These are phyloP conservation scores for Tragelaphus imberbis DNA, from an alignment of 2,113 vertebrate genomes.

Conservation along the genomic window DNA sequence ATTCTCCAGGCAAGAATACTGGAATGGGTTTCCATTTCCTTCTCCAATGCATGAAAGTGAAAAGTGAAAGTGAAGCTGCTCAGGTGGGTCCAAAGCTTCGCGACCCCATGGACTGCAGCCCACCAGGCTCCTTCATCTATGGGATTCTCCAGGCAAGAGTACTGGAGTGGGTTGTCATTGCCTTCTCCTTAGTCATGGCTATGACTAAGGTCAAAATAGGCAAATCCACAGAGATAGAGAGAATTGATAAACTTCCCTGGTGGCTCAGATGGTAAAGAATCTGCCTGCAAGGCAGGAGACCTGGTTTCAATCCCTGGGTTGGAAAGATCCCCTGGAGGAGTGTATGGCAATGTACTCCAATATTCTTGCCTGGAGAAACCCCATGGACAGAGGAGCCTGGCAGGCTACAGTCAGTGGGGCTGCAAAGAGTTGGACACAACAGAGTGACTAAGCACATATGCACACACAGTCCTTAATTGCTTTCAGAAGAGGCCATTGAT, in stretches of 20 bases:
- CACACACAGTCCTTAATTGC: background rate
- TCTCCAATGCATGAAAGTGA: background rate
- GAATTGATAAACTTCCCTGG: background rate
- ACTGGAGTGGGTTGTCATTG: background rate
- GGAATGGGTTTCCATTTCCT: background rate
- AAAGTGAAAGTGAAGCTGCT: background rate
- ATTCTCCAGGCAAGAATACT: background rate
- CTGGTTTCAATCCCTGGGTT: background rate
- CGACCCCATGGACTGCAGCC: background rate
- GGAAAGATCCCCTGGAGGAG: background rate
- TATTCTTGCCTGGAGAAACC: background rate
- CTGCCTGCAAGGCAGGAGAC: background rate
- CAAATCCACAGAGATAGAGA: background rate
- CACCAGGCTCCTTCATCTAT: background rate
- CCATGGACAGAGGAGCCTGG: background rate
- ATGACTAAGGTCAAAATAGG: background rate
- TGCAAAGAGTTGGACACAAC: background rate
- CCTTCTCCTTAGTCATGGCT: background rate
- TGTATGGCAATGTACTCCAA: background rate
- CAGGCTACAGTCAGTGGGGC: background rate
- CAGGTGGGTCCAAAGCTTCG: rapidly evolving
- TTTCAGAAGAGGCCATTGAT: background rate
- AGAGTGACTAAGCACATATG: rapidly evolving
- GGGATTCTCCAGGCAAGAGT: background rate
- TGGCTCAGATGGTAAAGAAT: background rate